A percentile compares a stretch with the other conserved stretches of the same genome.
Evolutionary conservation across 1,140 invertebrate genomes (phyloP).

Genomic region (Papilio polyxenes): DNA sequence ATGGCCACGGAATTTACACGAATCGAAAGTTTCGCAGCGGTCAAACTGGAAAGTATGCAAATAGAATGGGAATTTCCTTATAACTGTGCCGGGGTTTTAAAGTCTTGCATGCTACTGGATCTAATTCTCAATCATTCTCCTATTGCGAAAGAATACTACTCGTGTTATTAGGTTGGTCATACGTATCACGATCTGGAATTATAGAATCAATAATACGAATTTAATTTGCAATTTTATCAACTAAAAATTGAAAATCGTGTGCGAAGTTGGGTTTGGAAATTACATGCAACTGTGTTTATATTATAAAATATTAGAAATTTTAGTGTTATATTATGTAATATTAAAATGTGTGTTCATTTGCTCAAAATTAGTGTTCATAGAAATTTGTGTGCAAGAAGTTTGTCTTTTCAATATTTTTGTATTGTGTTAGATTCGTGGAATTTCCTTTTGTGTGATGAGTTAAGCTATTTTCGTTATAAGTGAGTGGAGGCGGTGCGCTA

Average conservation of each 20-base stretch:
- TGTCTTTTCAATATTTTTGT: constrained; percentile 39
- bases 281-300: constrained; percentile 62
- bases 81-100: constrained; percentile 51
- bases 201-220: neutral
- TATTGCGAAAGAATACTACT: constrained; percentile 48
- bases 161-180: constrained; percentile 34
- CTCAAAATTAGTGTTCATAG: constrained; percentile 39
- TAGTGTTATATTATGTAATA: constrained; percentile 45
- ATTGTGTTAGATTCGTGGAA: constrained; percentile 75
- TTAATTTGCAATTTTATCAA: neutral
- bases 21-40: constrained; percentile 68
- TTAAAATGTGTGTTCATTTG: constrained; percentile 52
- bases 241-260: constrained; percentile 38
- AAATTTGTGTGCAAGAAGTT: constrained; percentile 39
- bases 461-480: constrained; percentile 69
- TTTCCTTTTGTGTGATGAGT: constrained; percentile 70
- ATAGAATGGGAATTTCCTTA: constrained; percentile 55
- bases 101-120: constrained; percentile 67
- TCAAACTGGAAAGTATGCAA: constrained; percentile 56
- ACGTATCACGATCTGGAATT: constrained; percentile 42
- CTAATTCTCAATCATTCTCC: constrained; percentile 58
- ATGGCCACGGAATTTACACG: constrained; percentile 75
- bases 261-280: constrained; percentile 56
- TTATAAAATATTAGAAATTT: constrained; percentile 43
- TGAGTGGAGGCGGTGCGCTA: constrained; percentile 75